Base-by-base conservation (phyloP, 2,888 invertebrate species). In the Drosophila birchii region DNA sequence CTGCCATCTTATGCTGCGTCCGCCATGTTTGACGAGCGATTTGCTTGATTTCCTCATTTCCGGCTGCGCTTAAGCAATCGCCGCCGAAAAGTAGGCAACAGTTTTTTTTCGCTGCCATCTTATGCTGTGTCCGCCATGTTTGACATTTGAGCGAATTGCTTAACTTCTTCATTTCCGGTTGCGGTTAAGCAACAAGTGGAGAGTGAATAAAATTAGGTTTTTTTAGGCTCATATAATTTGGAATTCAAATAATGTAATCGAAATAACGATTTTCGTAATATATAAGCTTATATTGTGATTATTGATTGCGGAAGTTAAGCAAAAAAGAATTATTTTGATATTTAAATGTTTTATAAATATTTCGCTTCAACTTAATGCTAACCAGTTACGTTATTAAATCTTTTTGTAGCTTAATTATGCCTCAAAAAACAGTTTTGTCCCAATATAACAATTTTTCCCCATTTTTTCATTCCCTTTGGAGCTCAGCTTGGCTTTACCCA, bases 81-180 rank as follows among this genome's bases (percentile, higher is more conserved):
- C 26, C 43, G 11, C 55, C 1, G 16, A 41, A 44, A 68, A 71
- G 60, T 60, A 56, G 49, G 60, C 68, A 44, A 71, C 61, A 47
- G n/a, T 51, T 56, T 56, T 55, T 23, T 43, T 18, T 9, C 5
- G 16, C 43, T 36, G 18, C 32, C 53, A 63, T 38, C 39, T 47
- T 36, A 38, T 29, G n/a, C 47, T 47, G 29, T 23, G 43, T 38
- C 38, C 36, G 41, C 64, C 49, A 45, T 32, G 18, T 47, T 58
- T 44, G 18, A 34, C 23, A 5, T 26, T 26, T 26, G 1, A 4
- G 58, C 38, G 20, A 8, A 32, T 63, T 59, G 29, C 39, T 49
- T 41, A 16, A 14, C 26, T 34, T 49, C 5, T 14, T 23, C n/a
- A 49, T 60, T 60, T 64, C 64, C 64, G 64, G 49, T 43, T 64